Evolutionary conservation across 2,888 invertebrate species (phyloP), one percentile per base, ranked within the genome.

Genomic region (Conchocele bisecta): DNA sequence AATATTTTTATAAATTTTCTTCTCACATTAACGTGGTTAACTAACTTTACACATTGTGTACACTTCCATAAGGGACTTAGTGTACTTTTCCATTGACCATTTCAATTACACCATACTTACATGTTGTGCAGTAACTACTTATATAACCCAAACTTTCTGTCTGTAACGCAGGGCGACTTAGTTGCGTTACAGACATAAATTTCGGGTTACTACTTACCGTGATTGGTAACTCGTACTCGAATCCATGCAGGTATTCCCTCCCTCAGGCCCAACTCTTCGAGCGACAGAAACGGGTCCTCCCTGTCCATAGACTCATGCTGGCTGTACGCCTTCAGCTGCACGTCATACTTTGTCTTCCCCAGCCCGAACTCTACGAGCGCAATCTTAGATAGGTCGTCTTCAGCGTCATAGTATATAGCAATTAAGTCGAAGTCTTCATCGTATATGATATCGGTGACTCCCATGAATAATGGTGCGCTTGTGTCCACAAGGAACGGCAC

Each of bases 241-340:
- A 85, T 71, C 85, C 85, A 85, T 6, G 79, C 81, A 1, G 82
- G 82, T 9, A 78, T 63, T 3, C 85, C 85, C 17, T 63, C 60
- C 15, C 66, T 59, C 11, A 84, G 68, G 7, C 65, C 73, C n/a
- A 84, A 60, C 26, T 84, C 72, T 41, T 84, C 70, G 1, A 83
- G 46, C 7, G 68, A 78, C 28, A 82, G 60, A 33, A 60, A 80
- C 2, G 80, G 58, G 15, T 74, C 67, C 2, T 65, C 53, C 3
- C 70, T 51, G 11, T 67, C 68, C 28, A 73, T 42, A 28, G 63
- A 72, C n/a, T 51, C 60, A 48, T 77, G 72, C 17, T 58, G 50
- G n/a, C 71, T 68, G 56, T 83, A 82, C 1, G 75, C 44, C 13
- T 74, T 26, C 6, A 82, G 51, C 35, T 54, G 48, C 1, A 79